Evolutionary conservation across 2,113 vertebrate genomes (phyloP).

Genomic region (Cairina moschata): DNA sequence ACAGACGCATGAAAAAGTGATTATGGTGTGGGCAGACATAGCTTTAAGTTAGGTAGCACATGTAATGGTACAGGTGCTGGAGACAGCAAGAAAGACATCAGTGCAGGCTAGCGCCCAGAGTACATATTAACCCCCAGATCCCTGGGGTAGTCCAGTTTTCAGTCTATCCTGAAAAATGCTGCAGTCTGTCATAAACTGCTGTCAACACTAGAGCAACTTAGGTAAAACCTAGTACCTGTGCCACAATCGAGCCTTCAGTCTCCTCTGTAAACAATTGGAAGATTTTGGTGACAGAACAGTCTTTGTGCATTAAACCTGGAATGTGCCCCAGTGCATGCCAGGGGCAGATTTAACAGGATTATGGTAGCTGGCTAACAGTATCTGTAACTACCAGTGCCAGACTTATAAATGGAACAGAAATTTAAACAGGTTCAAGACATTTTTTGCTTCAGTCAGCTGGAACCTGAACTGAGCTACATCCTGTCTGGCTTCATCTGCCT

Average conservation of each 20-base stretch:
- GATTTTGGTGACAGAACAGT: conserved; percentile 41
- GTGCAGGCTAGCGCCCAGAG: not conserved
- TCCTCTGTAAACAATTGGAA: conserved; percentile 39
- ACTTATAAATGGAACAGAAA: conserved; percentile 36
- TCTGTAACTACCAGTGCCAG: conserved; percentile 37
- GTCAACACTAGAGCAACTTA: conserved; percentile 20
- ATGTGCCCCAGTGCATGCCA: conserved; percentile 24
- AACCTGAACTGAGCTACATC: not conserved
- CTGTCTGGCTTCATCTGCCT: not conserved
- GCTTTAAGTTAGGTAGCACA: not conserved
- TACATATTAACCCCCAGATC: not conserved
- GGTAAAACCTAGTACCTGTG: conserved; percentile 40
- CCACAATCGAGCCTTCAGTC: conserved; percentile 36
- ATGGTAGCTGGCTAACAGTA: conserved; percentile 35
- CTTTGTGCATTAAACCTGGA: conserved; percentile 54
- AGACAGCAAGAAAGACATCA: not conserved
- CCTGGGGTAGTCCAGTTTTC: conserved; percentile 12
- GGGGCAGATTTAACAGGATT: conserved; percentile 54
- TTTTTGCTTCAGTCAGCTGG: not conserved
- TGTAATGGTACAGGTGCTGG: conserved; percentile 6
- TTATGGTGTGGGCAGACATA: not conserved
- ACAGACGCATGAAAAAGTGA: not conserved
- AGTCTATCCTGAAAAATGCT: not conserved
- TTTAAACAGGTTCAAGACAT: conserved; percentile 1
- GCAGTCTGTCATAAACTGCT: conserved; percentile 30